Conservation (phyloP, 2,888 invertebrate genomes). For the Lithodes maja region DNA sequence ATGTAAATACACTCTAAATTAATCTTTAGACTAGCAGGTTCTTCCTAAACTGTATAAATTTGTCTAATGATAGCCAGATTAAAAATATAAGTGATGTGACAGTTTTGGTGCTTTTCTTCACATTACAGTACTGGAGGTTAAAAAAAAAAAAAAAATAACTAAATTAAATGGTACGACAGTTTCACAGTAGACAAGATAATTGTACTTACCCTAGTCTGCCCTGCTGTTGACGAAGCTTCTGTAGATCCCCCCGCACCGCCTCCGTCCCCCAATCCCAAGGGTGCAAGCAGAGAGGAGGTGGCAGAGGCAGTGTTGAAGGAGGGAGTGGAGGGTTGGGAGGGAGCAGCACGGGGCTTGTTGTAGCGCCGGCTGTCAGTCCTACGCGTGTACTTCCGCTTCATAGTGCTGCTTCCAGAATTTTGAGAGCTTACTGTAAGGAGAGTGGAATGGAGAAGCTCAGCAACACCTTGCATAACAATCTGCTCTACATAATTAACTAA, state of each 20-base stretch:
- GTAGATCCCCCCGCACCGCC: background rate
- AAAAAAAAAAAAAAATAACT: too few relatives aligned
- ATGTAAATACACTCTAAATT: too few relatives aligned
- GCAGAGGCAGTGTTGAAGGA: background rate
- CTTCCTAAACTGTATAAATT: too few relatives aligned
- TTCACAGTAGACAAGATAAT: background rate
- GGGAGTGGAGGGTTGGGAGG: background rate
- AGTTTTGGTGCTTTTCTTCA: too few relatives aligned
- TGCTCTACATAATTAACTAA: too few relatives aligned
- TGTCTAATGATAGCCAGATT: too few relatives aligned
- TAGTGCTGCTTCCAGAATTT: background rate
- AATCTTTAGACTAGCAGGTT: too few relatives aligned
- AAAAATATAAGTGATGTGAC: background rate
- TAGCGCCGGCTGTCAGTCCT: background rate
- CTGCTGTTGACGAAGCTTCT: background rate
- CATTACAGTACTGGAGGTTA: too few relatives aligned
- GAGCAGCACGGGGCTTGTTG: background rate
- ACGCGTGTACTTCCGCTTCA: slow-evolving; percentile 5
- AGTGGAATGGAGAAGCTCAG: too few relatives aligned
- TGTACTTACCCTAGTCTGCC: background rate
- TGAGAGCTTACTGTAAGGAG: too few relatives aligned
- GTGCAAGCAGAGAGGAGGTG: background rate
- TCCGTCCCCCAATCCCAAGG: background rate
- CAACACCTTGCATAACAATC: too few relatives aligned
- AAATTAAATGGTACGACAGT: too few relatives aligned